phyloP scores from a whole-genome alignment of 2,888 invertebrate species.

The Patella depressa region DNA sequence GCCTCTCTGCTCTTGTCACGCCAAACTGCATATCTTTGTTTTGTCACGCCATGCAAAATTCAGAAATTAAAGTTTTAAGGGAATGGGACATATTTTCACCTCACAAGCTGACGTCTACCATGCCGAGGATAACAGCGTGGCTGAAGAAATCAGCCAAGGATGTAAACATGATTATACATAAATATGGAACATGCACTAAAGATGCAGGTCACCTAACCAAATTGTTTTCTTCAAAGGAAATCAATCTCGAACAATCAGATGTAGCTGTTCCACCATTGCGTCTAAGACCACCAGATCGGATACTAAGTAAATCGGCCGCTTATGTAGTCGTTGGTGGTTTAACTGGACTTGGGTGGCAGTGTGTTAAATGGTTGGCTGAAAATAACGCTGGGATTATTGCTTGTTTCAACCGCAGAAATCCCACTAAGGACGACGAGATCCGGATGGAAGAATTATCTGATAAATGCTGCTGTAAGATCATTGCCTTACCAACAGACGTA shows the following conservation, averaged over 20 bases:
- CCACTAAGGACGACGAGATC: slow-evolving; percentile 27
- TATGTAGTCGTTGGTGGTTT: slow-evolving; percentile 56
- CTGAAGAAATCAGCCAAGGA: not conserved
- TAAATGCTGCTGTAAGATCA: slow-evolving; percentile 32
- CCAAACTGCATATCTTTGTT: not conserved
- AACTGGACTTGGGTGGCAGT: slow-evolving; percentile 58
- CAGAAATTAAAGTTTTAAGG: not conserved
- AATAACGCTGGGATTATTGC: slow-evolving; percentile 45
- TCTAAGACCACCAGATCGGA: not conserved
- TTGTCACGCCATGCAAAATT: not conserved
- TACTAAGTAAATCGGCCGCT: slow-evolving; percentile 39
- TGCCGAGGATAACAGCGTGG: not conserved
- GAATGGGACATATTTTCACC: not conserved
- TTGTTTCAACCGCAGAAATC: slow-evolving; percentile 45
- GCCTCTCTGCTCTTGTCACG: not conserved
- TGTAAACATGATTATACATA: not conserved
- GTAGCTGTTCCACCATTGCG: not conserved
- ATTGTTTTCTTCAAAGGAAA: not conserved
- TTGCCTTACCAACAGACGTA: slow-evolving; percentile 42
- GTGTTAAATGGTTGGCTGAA: slow-evolving; percentile 41
- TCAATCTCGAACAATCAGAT: not conserved
- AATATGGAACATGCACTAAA: not conserved
- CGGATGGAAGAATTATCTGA: slow-evolving; percentile 32
- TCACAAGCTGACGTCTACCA: not conserved
- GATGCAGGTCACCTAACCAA: not conserved